A percentile compares a stretch with the other conserved stretches of the same genome.
These are phyloP conservation scores for Pao palembangensis DNA, from an alignment of 2,113 vertebrate species.

Conservation along the genomic window DNA sequence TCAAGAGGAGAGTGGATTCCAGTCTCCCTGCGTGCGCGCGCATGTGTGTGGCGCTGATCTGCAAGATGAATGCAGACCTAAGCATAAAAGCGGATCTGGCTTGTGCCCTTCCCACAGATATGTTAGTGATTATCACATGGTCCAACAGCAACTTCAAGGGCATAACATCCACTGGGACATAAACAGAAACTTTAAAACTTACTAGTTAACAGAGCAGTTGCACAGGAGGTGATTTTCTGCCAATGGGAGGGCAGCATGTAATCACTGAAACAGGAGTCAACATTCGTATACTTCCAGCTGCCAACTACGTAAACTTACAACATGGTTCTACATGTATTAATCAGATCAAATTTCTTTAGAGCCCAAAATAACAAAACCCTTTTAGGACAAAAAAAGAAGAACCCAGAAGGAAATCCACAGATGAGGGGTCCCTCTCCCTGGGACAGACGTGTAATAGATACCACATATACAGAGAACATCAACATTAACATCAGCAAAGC, in stretches of 20 bases:
- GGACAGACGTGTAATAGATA: too few relatives aligned
- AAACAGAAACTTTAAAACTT: slow-evolving; percentile 18
- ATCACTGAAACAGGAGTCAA: slow-evolving; percentile 5
- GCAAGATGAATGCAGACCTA: slow-evolving; percentile 66
- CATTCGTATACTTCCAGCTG: slow-evolving; percentile 15
- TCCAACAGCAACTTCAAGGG: slow-evolving; percentile 40
- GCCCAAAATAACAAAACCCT: background rate
- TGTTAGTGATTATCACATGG: slow-evolving; percentile 58
- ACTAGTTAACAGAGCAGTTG: slow-evolving; percentile 12
- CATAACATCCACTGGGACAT: slow-evolving; percentile 33
- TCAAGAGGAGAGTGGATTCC: slow-evolving; percentile 31
- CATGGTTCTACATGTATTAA: background rate
- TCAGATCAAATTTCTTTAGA: background rate
- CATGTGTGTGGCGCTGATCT: slow-evolving; percentile 42
- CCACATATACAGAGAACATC: too few relatives aligned
- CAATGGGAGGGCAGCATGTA: slow-evolving; percentile 30
- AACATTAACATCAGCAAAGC: background rate
- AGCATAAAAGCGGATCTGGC: slow-evolving; percentile 71
- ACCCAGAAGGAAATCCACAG: too few relatives aligned
- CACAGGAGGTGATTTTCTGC: slow-evolving; percentile 17
- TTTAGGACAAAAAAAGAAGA: too few relatives aligned
- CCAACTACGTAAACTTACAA: background rate
- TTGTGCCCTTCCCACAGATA: slow-evolving; percentile 50
- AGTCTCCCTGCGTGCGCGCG: slow-evolving; percentile 22
- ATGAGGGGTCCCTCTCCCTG: too few relatives aligned